Base-by-base conservation (phyloP, 2,888 invertebrate genomes). In the Phaonia tiefii region DNA sequence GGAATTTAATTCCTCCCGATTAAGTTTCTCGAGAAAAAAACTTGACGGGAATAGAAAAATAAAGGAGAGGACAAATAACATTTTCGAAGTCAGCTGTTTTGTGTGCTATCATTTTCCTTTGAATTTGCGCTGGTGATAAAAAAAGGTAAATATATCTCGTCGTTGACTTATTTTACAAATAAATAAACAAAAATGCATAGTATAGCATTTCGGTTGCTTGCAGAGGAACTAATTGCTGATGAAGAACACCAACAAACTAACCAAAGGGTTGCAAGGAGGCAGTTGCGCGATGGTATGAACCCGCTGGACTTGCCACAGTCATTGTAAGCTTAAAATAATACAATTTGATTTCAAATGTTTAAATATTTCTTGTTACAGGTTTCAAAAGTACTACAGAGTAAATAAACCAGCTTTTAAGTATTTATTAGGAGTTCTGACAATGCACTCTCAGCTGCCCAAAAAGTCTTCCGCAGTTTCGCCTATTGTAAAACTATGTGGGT, bases 291-390 rank as follows among this genome's bases (percentile, higher is more conserved):
- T 65, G 65, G 13, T 13, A 54, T 26, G 17, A 73, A 73, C 54
- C 73, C 73, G 22, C 65, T 73, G 20, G 73, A 73, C n/a, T 51
- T 72, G n/a, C 46, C 26, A 15, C 22, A 31, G 63, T 71, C 60
- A 15, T 51, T 63, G 63, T 73, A 65, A 54, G 51, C 2, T 13
- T 31, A 3, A 31, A 8, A 20, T 15, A 39, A 39, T 54, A 11
- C 51, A 1, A 2, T 39, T 42, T 39, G 63, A n/a, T 8, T 5
- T 8, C 3, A 31, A 3, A 31, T 3, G 8, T n/a, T 2, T 49
- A 10, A 51, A 31, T 25, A 1, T 54, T 51, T 63, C 5, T 5
- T 37, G 31, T 63, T 3, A 25, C 63, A 73, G 63, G 26, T 73
- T 73, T 42, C 37, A 54, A 73, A 73, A 73, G 63, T 73, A 42